phyloP scores from a whole-genome alignment of 2,888 invertebrate genomes.

The Coleophora flavipennella region DNA sequence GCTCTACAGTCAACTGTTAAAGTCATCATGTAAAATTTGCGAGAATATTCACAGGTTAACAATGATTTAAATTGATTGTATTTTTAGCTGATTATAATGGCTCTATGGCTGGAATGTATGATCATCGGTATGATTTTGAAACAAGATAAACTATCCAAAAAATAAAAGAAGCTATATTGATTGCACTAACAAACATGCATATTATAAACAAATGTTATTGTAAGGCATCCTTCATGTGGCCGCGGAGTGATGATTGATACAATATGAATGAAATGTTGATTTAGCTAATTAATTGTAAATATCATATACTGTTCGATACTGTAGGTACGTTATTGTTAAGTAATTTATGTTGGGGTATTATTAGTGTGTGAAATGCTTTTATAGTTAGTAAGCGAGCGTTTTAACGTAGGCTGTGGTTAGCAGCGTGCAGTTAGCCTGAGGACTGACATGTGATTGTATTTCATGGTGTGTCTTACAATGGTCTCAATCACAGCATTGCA shows the following conservation, averaged over 20 bases:
- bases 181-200: too few relatives aligned
- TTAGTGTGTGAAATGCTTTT: constrained; percentile 31
- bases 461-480: constrained; percentile 15
- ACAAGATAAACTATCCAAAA: too few relatives aligned
- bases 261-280: constrained; percentile 12
- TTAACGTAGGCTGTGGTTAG: constrained; percentile 18
- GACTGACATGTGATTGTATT: constrained; percentile 10
- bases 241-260: not conserved
- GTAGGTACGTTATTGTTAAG: constrained; percentile 26
- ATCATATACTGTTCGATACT: constrained; percentile 25
- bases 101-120: too few relatives aligned
- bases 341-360: constrained; percentile 50
- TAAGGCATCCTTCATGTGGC: not conserved
- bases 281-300: constrained; percentile 44
- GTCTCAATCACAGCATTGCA: constrained; percentile 16
- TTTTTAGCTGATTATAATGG: too few relatives aligned
- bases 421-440: not conserved
- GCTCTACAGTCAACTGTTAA: too few relatives aligned
- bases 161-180: too few relatives aligned
- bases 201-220: too few relatives aligned
- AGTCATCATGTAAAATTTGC: constrained; percentile 20
- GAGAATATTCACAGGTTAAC: too few relatives aligned
- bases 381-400: constrained; percentile 27
- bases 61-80: too few relatives aligned
- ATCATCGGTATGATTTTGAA: too few relatives aligned